A percentile compares a stretch with the other conserved stretches of the same genome.
Conservation (phyloP, 1,140 invertebrate species). For the Bombus soroeensis region DNA sequence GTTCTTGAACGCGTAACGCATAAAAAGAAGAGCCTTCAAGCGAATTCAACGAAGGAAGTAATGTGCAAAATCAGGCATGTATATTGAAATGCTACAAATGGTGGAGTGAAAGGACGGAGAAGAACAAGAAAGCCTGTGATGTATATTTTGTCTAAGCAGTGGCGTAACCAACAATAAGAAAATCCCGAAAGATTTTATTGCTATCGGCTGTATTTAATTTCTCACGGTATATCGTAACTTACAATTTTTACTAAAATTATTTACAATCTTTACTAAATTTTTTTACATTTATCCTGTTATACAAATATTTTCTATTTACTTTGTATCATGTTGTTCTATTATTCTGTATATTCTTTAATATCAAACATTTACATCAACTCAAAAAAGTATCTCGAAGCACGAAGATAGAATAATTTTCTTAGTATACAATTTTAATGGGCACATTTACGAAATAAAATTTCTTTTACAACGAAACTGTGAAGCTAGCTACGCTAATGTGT, state of each 20-base stretch:
- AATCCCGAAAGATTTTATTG: not conserved
- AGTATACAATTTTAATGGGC: too few species aligned
- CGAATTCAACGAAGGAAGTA: constrained; percentile 24
- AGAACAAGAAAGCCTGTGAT: constrained; percentile 38
- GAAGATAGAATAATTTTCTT: too few species aligned
- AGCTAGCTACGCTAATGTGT: constrained; percentile 9
- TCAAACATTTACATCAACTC: not conserved
- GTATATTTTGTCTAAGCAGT: constrained; percentile 22
- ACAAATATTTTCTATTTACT: not conserved
- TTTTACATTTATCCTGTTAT: not conserved
- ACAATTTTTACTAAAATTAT: too few species aligned
- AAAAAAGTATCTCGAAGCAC: not conserved
- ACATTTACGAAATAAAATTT: not conserved
- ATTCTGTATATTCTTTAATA: not conserved
- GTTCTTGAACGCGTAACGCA: not conserved
- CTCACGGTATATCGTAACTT: not conserved
- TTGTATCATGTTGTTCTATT: not conserved
- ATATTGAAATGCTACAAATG: constrained; percentile 29
- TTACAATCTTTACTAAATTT: too few species aligned
- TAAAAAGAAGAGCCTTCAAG: constrained; percentile 16
- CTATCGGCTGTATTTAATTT: not conserved
- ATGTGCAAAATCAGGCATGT: constrained; percentile 13
- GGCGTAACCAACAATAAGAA: not conserved
- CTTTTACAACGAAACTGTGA: not conserved
- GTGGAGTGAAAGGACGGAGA: constrained; percentile 38